Evolutionary conservation across 1,140 invertebrate genomes (phyloP), one percentile per base, ranked within the genome.

Genomic region (Drosophila nigromelanica): DNA sequence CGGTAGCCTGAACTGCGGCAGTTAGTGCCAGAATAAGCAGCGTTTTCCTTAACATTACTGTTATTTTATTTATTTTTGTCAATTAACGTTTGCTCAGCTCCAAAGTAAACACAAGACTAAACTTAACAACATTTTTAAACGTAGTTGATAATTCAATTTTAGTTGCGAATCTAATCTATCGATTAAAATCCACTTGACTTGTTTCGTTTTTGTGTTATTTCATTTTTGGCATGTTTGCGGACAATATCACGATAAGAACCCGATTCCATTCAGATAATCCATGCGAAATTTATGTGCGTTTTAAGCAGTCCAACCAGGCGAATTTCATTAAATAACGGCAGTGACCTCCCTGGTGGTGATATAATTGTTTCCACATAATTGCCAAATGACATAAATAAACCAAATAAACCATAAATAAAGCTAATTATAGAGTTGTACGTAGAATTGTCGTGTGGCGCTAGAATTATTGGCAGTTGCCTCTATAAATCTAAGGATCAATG

Each of bases 131-230:
- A 21, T 21, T 21, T 14, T 4, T 15, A 10, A 15, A 4, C 8
- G 7, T 14, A 14, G n/a, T 48, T 3, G 15, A 18, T n/a, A 24
- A 11, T 12, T 10, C 4, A 12, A 15, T 33, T 56, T 14, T n/a
- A 39, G n/a, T 48, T 37, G 30, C 50, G 5, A 52, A 86, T 86
- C 77, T 85, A 74, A 85, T 85, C 80, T 76, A 12, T 43, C 11
- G 80, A 78, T 78, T 58, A 42, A 12, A 3, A 12, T 11, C 47
- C 58, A 56, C 62, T 47, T 74, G 76, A 14, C 18, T 40, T 24
- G 43, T 24, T 27, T 18, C 18, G n/a, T 68, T 59, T 8, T 35
- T 15, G n/a, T 68, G 54, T 8, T 35, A 14, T 24, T 75, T 59
- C 60, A 50, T 60, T 75, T 61, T 43, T 51, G 21, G 33, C 30